Evolutionary conservation across 35 echinoderm and acorn worm species (phyloP).

Genomic region (Heliocidaris tuberculata): DNA sequence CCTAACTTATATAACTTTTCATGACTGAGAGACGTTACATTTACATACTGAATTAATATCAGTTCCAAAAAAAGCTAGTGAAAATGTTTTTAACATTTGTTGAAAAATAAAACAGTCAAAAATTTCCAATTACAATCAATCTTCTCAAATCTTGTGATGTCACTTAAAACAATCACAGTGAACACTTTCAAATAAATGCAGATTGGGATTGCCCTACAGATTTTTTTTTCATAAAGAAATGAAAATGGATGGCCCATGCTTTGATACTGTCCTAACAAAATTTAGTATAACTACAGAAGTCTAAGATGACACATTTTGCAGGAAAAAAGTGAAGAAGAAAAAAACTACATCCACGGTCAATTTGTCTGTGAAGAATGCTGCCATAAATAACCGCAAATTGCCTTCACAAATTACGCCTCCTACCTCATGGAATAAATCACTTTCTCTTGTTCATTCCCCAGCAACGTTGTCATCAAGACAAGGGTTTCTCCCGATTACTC

Average conservation of each 20-base stretch:
- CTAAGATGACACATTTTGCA: background rate
- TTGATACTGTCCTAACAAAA: background rate
- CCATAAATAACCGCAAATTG: conserved; percentile 22
- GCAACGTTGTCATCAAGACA: background rate
- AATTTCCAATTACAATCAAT: background rate
- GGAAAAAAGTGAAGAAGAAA: background rate
- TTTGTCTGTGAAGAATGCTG: background rate
- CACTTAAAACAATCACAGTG: no score
- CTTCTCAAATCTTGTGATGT: no score
- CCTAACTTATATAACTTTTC: no score
- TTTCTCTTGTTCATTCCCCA: background rate
- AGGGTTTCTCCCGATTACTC: background rate
- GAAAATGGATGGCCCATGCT: background rate
- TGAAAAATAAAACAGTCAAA: background rate
- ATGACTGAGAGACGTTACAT: no score
- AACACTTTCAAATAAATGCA: no score
- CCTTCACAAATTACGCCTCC: conserved; percentile 25
- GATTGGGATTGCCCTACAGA: no score
- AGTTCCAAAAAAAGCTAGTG: background rate
- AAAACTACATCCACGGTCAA: background rate
- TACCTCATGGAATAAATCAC: conserved; percentile 30
- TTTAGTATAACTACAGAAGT: background rate
- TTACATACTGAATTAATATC: background rate
- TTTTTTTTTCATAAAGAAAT: background rate
- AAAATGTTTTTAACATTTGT: background rate